These are phyloP conservation scores for Anneissia japonica DNA, from an alignment of 35 echinoderm and acorn worm genomes.

Conservation along the genomic window DNA sequence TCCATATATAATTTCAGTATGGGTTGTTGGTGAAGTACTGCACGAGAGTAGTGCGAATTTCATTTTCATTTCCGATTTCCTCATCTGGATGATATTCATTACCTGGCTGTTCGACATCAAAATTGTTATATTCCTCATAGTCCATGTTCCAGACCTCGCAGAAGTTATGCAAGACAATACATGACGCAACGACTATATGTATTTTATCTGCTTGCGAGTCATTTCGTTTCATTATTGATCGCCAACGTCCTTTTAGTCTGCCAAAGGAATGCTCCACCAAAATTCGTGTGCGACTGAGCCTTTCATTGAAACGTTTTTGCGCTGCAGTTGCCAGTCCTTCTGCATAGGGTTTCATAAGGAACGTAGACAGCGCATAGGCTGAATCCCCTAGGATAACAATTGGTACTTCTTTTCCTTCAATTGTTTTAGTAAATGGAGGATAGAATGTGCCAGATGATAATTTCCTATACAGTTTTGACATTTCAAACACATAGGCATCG, in stretches of 20 bases:
- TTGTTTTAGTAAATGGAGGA: not conserved
- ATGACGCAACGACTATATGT: not conserved
- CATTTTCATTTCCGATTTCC: not conserved
- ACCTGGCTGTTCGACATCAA: not conserved
- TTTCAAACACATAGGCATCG: constrained; percentile 18
- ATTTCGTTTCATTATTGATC: not conserved
- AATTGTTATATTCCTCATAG: not conserved
- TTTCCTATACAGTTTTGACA: not conserved
- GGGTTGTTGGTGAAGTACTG: not conserved
- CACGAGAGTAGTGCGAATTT: not conserved
- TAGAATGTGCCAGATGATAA: not conserved
- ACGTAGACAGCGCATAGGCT: not conserved
- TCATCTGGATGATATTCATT: not conserved
- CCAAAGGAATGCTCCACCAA: not conserved
- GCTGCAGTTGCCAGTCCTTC: not conserved
- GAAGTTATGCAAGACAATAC: not conserved
- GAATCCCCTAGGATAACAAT: not conserved
- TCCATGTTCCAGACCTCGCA: not conserved
- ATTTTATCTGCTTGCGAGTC: not conserved
- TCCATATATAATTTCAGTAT: not conserved
- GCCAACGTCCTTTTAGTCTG: not conserved
- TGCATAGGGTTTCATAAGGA: not conserved
- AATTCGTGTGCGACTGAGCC: not conserved
- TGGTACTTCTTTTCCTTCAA: not conserved
- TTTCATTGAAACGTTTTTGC: not conserved